phyloP scores from a whole-genome alignment of 1,140 invertebrate species.

The Drosophila varians region DNA sequence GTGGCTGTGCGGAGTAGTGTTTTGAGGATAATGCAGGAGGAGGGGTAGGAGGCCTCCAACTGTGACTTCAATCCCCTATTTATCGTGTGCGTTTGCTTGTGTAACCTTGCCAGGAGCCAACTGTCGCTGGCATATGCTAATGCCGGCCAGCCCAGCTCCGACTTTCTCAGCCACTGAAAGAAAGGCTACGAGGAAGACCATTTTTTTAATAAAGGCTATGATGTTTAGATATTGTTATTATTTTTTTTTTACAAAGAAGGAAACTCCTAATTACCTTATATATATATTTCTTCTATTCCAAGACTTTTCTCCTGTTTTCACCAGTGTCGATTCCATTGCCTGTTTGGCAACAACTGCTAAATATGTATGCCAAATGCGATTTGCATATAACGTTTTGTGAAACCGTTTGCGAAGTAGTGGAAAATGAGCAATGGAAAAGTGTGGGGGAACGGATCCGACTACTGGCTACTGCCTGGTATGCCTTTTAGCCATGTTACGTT shows the following conservation, averaged over 20 bases:
- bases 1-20: neutral
- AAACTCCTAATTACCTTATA: too few species aligned
- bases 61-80: conserved; percentile 52
- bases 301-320: neutral
- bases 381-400: conserved; percentile 74
- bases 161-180: conserved; percentile 21
- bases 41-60: conserved; percentile 5
- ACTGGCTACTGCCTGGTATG: conserved; percentile 47
- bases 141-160: conserved; percentile 32
- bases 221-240: too few species aligned
- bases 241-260: too few species aligned
- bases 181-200: neutral
- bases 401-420: conserved; percentile 39
- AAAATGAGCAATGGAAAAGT: conserved; percentile 3
- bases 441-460: conserved; percentile 1
- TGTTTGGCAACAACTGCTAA: conserved; percentile 66
- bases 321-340: conserved; percentile 17
- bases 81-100: conserved; percentile 67
- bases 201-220: neutral
- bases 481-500: conserved; percentile 63
- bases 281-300: neutral
- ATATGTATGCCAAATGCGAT: conserved; percentile 80
- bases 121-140: conserved; percentile 72
- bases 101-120: conserved; percentile 56
- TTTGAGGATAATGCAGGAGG: neutral